Evolutionary conservation across 2,797 vertebrate species (phyloP), one percentile per base, ranked within the genome.

Genomic region (Acridotheres tristis): DNA sequence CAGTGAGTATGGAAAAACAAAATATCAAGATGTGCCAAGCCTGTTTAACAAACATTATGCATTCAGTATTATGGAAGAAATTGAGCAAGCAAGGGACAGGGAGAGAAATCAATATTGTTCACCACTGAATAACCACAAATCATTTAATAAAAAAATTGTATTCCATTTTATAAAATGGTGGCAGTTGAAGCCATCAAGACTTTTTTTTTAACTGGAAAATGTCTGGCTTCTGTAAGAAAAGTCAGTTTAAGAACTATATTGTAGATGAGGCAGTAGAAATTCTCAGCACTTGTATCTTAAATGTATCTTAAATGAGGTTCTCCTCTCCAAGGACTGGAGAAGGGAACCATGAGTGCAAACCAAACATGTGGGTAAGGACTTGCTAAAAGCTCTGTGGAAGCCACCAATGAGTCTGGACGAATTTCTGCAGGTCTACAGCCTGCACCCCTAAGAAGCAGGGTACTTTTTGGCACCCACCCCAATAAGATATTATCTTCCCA

Each of bases 71-170:
- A 57, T 43, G 53, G 76, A 90, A 92, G 88, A 73, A 95, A 93
- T 68, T 13, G 40, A 95, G 65, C 90, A 94, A 94, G 65, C 42
- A 94, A 78, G 40, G 75, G 55, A 89, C 83, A 97, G 47, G 88
- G 53, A 85, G 72, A 85, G 63, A 97, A 96, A 96, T 96, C 97
- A 91, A 96, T 97, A 94, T 42, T 59, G 32, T 73, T 96, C 30
- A n/a, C 67, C 2, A 4, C 85, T 96, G 95, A 96, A 95, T 95
- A 97, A 94, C 25, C 57, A 91, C 93, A 92, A 92, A 95, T 90
- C 25, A 67, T 96, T 96, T 96, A 18, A 92, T 93, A 23, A 90
- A 82, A 83, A 65, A 93, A 87, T 65, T 72, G 15, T 61, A 85
- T 93, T 68, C 25, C 9, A 12, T 74, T 81, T 80, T 36, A 73